Base-by-base conservation (phyloP, 2,113 vertebrate genomes). In the Limanda limanda region DNA sequence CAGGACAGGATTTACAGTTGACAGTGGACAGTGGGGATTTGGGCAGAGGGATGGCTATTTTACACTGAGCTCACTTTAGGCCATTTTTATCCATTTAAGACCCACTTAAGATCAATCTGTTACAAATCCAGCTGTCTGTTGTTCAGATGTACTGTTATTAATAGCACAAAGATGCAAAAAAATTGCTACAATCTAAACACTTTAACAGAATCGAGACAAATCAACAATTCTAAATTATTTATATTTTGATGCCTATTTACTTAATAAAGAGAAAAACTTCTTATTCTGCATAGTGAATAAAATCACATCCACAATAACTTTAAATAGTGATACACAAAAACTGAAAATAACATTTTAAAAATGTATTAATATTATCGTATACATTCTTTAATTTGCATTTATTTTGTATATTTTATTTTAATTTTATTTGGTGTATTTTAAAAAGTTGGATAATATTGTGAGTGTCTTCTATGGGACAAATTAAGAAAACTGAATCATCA, bases 1-100 rank as follows among this genome's bases (percentile, higher is more conserved):
- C 84, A 85, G 83, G 81, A 87, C 83, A 90, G 77, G 68, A 74
- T 88, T 91, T 61, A 87, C 74, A 90, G 85, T 62, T 13, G 83
- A 78, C 71, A 88, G 88, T 68, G 79, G 82, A 87, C 11, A 87
- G 86, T 48, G 58, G 71, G 83, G 88, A 77, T 71, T 72, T 63
- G 62, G 83, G 83, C 69, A 71, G 56, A 58, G 83, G 89, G 81
- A 21, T 57, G 68, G 35, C 85, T 86, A 60, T 6, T 68, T 70
- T 64, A n/a, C 70, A 56, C 77, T 79, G 45, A 73, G 15, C 71
- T 76, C 14, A 48, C 51, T 42, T 42, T 3, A 42, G 40, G 40
- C 40, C 40, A 42, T 42, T 42, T 11, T 11, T 2, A 42, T 42
- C 40, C 40, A 42, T 54, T 20, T 48, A 71, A 14, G 70, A 25